A percentile compares a stretch with the other conserved stretches of the same genome.
These are phyloP conservation scores for Mylabris phalerata DNA, from an alignment of 1,140 invertebrate species.

Conservation along the genomic window DNA sequence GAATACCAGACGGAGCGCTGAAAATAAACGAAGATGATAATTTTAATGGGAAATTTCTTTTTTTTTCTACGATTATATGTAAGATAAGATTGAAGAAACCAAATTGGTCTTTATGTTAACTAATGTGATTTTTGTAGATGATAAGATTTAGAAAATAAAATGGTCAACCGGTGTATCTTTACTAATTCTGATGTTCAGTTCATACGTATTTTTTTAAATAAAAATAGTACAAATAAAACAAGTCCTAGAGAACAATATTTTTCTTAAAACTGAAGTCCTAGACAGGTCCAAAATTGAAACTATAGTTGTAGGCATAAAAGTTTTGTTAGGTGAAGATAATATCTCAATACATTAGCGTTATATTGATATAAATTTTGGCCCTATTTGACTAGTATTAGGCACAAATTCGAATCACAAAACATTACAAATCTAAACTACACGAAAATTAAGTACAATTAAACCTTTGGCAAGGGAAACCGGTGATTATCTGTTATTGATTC, in stretches of 20 bases:
- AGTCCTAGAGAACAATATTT: neutral
- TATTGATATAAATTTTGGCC: constrained; percentile 12
- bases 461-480: too few species aligned
- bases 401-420: neutral
- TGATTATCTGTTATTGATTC: too few species aligned
- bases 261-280: neutral
- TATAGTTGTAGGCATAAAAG: too few species aligned
- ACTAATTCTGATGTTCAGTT: neutral
- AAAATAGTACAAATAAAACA: neutral
- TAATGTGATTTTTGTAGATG: constrained; percentile 13
- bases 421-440: too few species aligned
- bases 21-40: constrained; percentile 51
- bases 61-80: neutral
- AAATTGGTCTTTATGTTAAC: constrained; percentile 2
- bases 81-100: constrained; percentile 6
- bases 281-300: too few species aligned
- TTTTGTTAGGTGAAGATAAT: too few species aligned
- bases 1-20: constrained; percentile 50
- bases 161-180: constrained; percentile 9
- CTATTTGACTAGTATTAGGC: constrained; percentile 14
- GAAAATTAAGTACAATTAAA: too few species aligned
- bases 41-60: neutral
- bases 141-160: constrained; percentile 7
- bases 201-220: too few species aligned
- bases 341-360: neutral